Percentiles rank a stretch among this genome's conserved stretches.
Conservation (phyloP, 2,888 invertebrate species). For the Eupeodes luniger region DNA sequence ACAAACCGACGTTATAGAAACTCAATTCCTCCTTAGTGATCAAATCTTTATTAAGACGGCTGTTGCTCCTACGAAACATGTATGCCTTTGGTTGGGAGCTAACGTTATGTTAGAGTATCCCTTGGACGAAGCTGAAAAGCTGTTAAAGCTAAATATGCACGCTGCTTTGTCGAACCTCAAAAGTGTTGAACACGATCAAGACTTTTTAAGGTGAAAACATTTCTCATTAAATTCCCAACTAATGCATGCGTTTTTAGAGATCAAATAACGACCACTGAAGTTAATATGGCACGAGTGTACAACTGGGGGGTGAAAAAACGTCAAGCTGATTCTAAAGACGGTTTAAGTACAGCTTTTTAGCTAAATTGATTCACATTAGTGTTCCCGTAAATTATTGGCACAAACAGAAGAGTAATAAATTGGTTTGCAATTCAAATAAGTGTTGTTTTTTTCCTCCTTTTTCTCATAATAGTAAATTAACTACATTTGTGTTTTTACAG, state of each 20-base stretch:
- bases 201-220: conserved; percentile 90
- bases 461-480: too few species aligned
- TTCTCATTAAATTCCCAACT: conserved; percentile 58
- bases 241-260: conserved; percentile 86
- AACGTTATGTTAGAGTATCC: conserved; percentile 99
- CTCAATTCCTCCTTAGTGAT: conserved; percentile 96
- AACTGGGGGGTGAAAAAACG: conserved; percentile 99
- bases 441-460: too few species aligned
- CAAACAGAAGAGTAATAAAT: too few species aligned
- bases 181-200: conserved; percentile 95
- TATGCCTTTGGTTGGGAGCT: conserved; percentile 93
- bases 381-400: too few species aligned
- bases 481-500: too few species aligned
- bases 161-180: conserved; percentile 93
- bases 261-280: conserved; percentile 99
- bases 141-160: conserved; percentile 92
- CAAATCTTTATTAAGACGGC: conserved; percentile 94
- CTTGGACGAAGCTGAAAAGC: conserved; percentile 93
- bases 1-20: conserved; percentile 91
- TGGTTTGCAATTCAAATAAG: too few species aligned
- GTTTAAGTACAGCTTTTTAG: too few species aligned
- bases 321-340: conserved; percentile 88
- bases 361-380: too few species aligned
- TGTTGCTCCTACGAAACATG: conserved; percentile 95
- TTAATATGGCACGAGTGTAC: conserved; percentile 99